Evolutionary conservation across 2,797 vertebrate genomes (phyloP).

Genomic region (Oreochromis grahami): DNA sequence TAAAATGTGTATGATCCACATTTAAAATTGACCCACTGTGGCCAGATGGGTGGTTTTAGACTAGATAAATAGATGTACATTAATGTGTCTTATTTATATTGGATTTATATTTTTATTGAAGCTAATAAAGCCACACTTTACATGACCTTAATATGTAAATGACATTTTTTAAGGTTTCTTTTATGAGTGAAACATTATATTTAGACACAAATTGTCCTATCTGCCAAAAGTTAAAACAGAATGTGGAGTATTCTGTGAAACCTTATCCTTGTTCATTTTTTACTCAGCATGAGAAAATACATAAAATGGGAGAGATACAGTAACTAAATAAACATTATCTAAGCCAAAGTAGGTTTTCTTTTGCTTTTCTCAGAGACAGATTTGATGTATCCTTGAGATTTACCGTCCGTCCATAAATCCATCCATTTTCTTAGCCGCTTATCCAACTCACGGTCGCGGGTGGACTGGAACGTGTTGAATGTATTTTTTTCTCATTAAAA

Average conservation of each 20-base stretch:
- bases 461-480: background rate
- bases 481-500: background rate
- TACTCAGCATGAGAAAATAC: background rate
- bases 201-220: background rate
- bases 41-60: background rate
- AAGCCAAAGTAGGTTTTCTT: background rate
- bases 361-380: background rate
- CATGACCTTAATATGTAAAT: background rate
- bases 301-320: background rate
- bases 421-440: background rate
- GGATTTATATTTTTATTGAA: background rate
- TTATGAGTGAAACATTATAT: background rate
- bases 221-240: background rate
- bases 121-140: background rate
- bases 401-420: background rate
- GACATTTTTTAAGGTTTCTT: background rate
- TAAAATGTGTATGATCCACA: background rate
- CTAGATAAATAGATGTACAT: background rate
- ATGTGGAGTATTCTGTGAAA: background rate
- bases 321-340: background rate
- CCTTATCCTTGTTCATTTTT: background rate
- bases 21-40: background rate
- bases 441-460: background rate
- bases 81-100: background rate
- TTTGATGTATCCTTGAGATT: background rate